A percentile compares a stretch with the other conserved stretches of the same genome.
Conservation (phyloP, 2,888 invertebrate genomes). For the Conus canariensis region DNA sequence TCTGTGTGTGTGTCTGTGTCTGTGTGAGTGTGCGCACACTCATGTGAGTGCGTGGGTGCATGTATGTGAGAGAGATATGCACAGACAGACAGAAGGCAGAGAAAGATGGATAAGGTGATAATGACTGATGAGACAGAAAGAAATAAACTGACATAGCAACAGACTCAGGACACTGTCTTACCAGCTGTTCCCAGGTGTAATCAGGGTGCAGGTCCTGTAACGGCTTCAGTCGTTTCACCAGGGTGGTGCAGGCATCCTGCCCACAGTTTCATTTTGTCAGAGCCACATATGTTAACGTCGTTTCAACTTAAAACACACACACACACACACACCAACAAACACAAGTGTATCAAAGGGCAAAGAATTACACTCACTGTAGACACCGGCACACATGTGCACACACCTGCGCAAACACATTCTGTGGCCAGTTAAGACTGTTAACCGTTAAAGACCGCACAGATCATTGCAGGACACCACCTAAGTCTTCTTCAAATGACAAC, state of each 20-base stretch:
- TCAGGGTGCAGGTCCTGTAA: conserved; percentile 87
- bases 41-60: background rate
- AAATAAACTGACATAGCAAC: background rate
- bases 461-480: too few species aligned
- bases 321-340: background rate
- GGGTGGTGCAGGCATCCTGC: conserved; percentile 88
- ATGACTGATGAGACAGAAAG: too few species aligned
- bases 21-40: too few species aligned
- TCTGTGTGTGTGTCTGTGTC: too few species aligned
- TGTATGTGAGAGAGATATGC: background rate
- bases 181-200: conserved; percentile 91
- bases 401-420: background rate
- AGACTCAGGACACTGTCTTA: conserved; percentile 46
- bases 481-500: too few species aligned
- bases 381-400: background rate
- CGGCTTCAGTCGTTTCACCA: conserved; percentile 87
- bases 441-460: too few species aligned
- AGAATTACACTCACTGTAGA: background rate
- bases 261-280: background rate
- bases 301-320: background rate
- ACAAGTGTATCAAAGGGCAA: too few species aligned
- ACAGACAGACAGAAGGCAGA: too few species aligned
- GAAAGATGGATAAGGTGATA: too few species aligned
- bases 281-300: too few species aligned
- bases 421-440: too few species aligned